A percentile compares a stretch with the other conserved stretches of the same genome.
Evolutionary conservation across 2,797 vertebrate species (phyloP).

Genomic region (Labroides dimidiatus): DNA sequence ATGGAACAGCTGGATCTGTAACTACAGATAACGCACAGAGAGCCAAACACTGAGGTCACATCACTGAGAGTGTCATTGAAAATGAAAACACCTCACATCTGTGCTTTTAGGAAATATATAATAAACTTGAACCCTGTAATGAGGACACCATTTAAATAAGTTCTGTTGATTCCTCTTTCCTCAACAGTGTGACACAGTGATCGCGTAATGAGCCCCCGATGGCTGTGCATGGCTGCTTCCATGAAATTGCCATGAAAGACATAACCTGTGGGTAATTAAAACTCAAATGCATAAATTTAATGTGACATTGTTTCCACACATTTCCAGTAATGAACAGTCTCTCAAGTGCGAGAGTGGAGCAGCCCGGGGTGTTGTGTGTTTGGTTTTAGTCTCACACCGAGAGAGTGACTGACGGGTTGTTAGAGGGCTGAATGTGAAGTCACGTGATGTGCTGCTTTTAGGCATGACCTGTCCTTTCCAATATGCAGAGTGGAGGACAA

Average conservation of each 20-base stretch:
- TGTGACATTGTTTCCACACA: conserved; percentile 68
- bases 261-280: conserved; percentile 71
- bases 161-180: neutral
- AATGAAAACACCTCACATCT: conserved; percentile 26
- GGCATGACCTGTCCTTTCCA: conserved; percentile 61
- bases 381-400: conserved; percentile 66
- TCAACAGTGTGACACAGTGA: conserved; percentile 16
- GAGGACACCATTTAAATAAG: neutral
- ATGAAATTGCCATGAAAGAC: conserved; percentile 59
- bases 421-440: conserved; percentile 43
- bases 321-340: conserved; percentile 69
- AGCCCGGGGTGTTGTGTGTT: conserved; percentile 66
- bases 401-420: conserved; percentile 69
- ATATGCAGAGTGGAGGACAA: conserved; percentile 53
- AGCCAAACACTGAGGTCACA: neutral
- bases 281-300: conserved; percentile 64
- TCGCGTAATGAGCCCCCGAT: conserved; percentile 37
- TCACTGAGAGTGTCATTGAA: conserved; percentile 36
- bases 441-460: conserved; percentile 50
- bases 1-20: neutral
- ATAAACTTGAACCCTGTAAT: conserved; percentile 45
- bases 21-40: conserved; percentile 6
- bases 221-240: conserved; percentile 50
- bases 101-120: conserved; percentile 40
- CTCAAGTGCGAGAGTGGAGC: conserved; percentile 22